Base-by-base conservation (phyloP, 2,888 invertebrate genomes). In the Yponomeuta malinellus region DNA sequence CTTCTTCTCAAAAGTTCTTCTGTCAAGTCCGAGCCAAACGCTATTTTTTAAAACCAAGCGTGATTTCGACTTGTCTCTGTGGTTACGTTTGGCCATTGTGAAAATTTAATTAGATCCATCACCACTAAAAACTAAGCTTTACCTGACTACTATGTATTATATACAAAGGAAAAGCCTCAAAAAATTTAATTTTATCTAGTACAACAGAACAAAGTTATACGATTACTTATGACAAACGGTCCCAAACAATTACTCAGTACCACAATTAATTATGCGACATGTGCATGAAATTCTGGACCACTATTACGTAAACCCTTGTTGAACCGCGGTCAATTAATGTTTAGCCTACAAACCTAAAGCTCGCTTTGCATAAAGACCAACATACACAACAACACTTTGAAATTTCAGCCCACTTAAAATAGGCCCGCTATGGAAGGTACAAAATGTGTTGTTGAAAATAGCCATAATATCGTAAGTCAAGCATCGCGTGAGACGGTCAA, bases 401-500 rank as follows among this genome's bases (percentile, higher is more conserved):
- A 59, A 12, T 59, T 59, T 59, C 52, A 59, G 52, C 52, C 52
- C 52, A 59, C 52, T 59, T 59, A 59, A 15, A 59, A 59, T 59
- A 15, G 12, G 15, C 52, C 12, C 9, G 43, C 8, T 43, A 59
- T 59, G 52, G 52, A 59, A 59, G 52, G 52, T 12, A 59, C 52
- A 31, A 23, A 64, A 64, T n/a, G 23, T 23, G 64, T 10, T 29
- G 64, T 64, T 74, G 74, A 75, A 75, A 79, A 80, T 78, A 75
- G 72, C 74, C 76, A 76, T 76, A 77, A 76, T 76, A 76, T 73
- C 74, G 74, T 74, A 79, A 83, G 80, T 78, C 76, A 81, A 82
- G 79, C 77, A 84, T 91, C 83, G 91, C 91, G 90, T 91, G 91
- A 80, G 82, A 80, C 82, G 83, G 84, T 88, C 88, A 91, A 90